Base-by-base conservation (phyloP, 2,888 invertebrate genomes). In the Petrolisthes cinctipes region DNA sequence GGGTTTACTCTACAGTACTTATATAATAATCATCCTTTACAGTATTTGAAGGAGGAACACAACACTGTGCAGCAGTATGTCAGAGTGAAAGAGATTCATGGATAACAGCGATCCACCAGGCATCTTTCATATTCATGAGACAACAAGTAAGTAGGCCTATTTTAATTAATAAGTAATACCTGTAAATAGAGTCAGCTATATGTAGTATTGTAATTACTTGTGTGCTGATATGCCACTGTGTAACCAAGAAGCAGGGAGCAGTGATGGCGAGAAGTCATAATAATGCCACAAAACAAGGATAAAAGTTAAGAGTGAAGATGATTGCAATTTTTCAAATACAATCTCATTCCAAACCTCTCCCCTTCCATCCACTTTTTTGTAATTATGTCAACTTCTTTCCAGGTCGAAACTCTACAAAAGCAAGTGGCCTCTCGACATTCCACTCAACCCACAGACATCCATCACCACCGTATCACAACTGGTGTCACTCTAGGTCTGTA, bases 21-120 rank as follows among this genome's bases (percentile, higher is more conserved):
- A 61, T 61, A 17, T 61, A 37, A 37, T 37, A 37, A 37, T 37
- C 37, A 37, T n/a, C 76, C n/a, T 14, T 76, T 92, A 51, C 92
- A 97, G 97, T 96, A 87, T 97, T 97, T 94, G 96, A 96, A 91
- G 97, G 97, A 91, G 97, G 97, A 20, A 95, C 95, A 91, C 97
- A 97, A 93, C 95, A 96, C 91, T 94, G 98, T 92, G 96, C 96
- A 5, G 95, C 97, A 6, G 94, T 95, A 88, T 95, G 96, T 51
- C 96, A 97, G 92, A 94, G 95, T 11, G 98, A 98, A 92, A 94
- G 98, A 51, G 95, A 96, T 91, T 94, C 96, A 79, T 98, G 98
- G 98, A 93, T 98, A 91, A 96, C 96, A 92, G 95, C 96, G 6
- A 95, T 98, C 90, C 95, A 96, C 92, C 94, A 95, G 91, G 97